A percentile compares a stretch with the other conserved stretches of the same genome.
These are phyloP conservation scores for Eupithecia vulgata DNA, from an alignment of 2,888 invertebrate species.

Conservation along the genomic window DNA sequence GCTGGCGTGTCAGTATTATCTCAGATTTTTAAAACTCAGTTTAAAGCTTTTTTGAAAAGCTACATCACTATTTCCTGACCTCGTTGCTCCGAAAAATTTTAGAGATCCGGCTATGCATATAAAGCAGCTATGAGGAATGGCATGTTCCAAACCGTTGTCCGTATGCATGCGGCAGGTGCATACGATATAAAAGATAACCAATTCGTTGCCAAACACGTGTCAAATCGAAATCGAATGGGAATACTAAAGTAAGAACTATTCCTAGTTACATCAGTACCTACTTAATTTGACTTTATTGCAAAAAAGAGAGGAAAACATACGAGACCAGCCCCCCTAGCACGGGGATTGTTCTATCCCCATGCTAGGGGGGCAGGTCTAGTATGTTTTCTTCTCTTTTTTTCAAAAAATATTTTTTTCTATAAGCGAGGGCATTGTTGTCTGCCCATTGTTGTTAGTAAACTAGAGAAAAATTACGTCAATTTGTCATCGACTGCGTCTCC, in stretches of 20 bases:
- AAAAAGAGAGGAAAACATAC: not conserved
- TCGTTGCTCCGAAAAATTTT: constrained; percentile 2
- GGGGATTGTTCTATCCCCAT: too few species aligned
- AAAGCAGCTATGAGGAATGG: constrained; percentile 20
- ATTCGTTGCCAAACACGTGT: constrained; percentile 26
- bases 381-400: too few species aligned
- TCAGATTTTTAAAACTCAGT: not conserved
- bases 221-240: constrained; percentile 11
- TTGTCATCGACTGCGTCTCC: too few species aligned
- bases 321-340: too few species aligned
- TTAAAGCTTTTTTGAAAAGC: not conserved
- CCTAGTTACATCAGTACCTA: not conserved
- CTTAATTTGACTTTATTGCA: not conserved
- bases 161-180: constrained; percentile 31
- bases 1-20: not conserved
- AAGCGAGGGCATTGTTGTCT: too few species aligned
- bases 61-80: not conserved
- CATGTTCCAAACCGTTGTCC: constrained; percentile 10
- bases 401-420: too few species aligned
- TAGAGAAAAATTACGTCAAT: too few species aligned
- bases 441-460: too few species aligned
- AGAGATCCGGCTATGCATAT: constrained; percentile 21
- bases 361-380: too few species aligned
- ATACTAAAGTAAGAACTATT: not conserved
- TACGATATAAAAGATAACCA: constrained; percentile 25